Percentiles rank a stretch among this genome's conserved stretches.
These are phyloP conservation scores for Prochilodus magdalenae DNA, from an alignment of 2,113 vertebrate genomes.

Conservation along the genomic window DNA sequence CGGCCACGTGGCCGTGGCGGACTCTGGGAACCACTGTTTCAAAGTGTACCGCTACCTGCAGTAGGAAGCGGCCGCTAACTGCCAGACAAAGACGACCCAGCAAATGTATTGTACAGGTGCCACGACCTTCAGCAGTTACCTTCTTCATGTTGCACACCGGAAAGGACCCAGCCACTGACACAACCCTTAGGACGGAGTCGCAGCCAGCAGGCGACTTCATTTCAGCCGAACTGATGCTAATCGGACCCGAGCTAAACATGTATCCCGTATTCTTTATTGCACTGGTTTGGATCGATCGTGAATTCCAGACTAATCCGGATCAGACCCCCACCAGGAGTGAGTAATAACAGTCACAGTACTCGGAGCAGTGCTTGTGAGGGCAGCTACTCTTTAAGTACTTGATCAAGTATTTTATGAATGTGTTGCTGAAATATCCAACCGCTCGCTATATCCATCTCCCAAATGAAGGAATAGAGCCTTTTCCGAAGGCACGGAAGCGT, in stretches of 20 bases:
- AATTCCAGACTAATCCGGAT: background rate
- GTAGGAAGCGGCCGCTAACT: constrained; percentile 66
- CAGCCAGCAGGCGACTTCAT: background rate
- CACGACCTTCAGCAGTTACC: constrained; percentile 61
- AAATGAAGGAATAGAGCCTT: background rate
- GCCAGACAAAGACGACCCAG: constrained; percentile 12
- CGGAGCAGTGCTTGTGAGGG: constrained; percentile 25
- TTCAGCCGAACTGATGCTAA: background rate
- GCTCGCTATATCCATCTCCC: background rate
- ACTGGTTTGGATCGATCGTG: constrained; percentile 6
- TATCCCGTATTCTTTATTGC: background rate
- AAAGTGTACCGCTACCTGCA: constrained; percentile 98
- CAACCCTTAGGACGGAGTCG: background rate
- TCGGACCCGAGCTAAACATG: constrained; percentile 7
- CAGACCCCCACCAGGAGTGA: constrained; percentile 7
- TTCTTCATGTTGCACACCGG: constrained; percentile 65
- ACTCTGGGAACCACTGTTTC: constrained; percentile 98
- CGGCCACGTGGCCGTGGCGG: constrained; percentile 93
- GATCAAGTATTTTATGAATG: constrained; percentile 3
- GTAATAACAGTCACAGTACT: constrained; percentile 37
- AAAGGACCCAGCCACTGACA: constrained; percentile 8
- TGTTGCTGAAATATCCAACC: constrained; percentile 14
- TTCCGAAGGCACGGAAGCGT: constrained; percentile 22
- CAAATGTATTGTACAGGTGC: constrained; percentile 66
- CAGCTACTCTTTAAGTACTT: constrained; percentile 46